These are phyloP conservation scores for Amniataba percoides DNA, from an alignment of 2,797 vertebrate genomes.

Conservation along the genomic window DNA sequence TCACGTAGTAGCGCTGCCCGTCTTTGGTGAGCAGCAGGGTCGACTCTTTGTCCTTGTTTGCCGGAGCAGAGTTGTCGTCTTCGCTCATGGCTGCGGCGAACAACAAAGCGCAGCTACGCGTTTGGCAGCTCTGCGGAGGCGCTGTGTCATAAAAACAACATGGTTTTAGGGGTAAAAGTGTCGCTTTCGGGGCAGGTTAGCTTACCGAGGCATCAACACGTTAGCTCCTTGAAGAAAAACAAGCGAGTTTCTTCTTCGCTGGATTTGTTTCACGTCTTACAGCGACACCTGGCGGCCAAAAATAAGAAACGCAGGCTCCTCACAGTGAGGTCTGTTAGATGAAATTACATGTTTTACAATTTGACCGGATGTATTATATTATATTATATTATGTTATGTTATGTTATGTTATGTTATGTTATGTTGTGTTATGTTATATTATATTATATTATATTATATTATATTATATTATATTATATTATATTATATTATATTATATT, in stretches of 20 bases:
- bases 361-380: too few species aligned
- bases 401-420: too few species aligned
- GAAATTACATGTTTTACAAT: too few species aligned
- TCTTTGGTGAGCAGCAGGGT: constrained; percentile 83
- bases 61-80: constrained; percentile 66
- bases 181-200: background rate
- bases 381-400: too few species aligned
- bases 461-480: too few species aligned
- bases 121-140: background rate
- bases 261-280: background rate
- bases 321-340: too few species aligned
- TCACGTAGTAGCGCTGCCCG: constrained; percentile 78
- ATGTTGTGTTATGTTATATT: too few species aligned
- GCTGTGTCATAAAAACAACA: background rate
- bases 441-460: too few species aligned
- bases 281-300: constrained; percentile 49
- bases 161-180: background rate
- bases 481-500: too few species aligned
- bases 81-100: constrained; percentile 75
- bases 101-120: background rate
- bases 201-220: background rate
- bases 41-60: constrained; percentile 77
- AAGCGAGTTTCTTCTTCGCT: constrained; percentile 56
- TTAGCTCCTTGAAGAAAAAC: background rate
- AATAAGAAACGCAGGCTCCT: too few species aligned